phyloP scores from a whole-genome alignment of 2,797 vertebrate species.

The Lacerta agilis region DNA sequence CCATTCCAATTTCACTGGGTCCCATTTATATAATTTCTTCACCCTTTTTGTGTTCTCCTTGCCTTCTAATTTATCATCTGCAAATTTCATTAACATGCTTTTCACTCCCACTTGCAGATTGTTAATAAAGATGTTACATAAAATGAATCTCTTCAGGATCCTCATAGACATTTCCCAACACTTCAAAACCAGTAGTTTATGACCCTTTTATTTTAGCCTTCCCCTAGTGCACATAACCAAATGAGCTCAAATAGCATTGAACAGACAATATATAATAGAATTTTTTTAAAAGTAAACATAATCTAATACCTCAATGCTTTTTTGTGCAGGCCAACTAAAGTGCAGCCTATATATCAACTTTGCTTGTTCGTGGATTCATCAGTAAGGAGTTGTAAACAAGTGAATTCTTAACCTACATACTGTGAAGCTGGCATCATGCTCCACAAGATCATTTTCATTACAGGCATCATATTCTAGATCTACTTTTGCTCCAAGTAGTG shows the following conservation, averaged over 20 bases:
- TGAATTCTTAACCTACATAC: not conserved
- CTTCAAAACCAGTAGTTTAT: slow-evolving; percentile 49
- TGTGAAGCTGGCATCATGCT: not conserved
- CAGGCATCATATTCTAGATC: not conserved
- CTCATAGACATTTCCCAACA: slow-evolving; percentile 52
- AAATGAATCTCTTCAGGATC: slow-evolving; percentile 56
- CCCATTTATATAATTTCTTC: slow-evolving; percentile 61
- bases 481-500: slow-evolving; percentile 6
- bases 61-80: slow-evolving; percentile 71
- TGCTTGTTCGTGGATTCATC: not conserved
- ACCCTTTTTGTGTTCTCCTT: slow-evolving; percentile 61
- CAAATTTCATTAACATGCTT: slow-evolving; percentile 68
- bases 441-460: not conserved
- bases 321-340: not conserved
- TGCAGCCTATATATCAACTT: not conserved
- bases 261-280: not conserved
- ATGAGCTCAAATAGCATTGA: slow-evolving; percentile 42
- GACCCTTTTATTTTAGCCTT: slow-evolving; percentile 38
- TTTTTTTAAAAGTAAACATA: not conserved
- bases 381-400: not conserved
- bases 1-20: slow-evolving; percentile 54
- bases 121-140: slow-evolving; percentile 69
- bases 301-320: not conserved
- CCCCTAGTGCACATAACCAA: slow-evolving; percentile 4
- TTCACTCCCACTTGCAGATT: slow-evolving; percentile 56